These are phyloP conservation scores for Belgica antarctica DNA, from an alignment of 2,888 invertebrate genomes.

Conservation along the genomic window DNA sequence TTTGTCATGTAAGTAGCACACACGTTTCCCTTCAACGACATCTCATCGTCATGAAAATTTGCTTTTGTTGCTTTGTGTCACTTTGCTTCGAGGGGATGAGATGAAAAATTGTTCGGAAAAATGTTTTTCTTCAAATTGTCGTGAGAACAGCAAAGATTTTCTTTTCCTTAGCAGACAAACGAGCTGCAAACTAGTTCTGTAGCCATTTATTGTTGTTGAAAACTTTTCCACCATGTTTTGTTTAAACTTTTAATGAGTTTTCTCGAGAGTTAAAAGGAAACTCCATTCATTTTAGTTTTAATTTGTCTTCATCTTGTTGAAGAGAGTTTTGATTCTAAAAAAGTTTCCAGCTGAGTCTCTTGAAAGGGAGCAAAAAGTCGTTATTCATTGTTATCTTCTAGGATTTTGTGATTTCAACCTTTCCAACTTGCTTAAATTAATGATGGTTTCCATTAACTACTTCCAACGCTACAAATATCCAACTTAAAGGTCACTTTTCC, in stretches of 20 bases:
- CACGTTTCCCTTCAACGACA: too few relatives aligned
- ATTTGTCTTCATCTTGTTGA: not conserved
- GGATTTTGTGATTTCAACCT: not conserved
- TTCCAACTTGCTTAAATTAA: not conserved
- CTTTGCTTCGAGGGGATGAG: not conserved
- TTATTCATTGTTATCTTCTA: not conserved
- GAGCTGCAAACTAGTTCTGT: not conserved
- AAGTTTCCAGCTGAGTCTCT: not conserved
- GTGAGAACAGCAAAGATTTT: not conserved
- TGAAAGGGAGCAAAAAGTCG: not conserved
- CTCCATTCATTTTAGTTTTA: too few relatives aligned
- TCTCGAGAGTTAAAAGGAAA: not conserved
- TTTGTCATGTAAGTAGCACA: not conserved
- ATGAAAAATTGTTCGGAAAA: constrained; percentile 8
- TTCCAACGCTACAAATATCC: too few relatives aligned
- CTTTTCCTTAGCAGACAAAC: too few relatives aligned
- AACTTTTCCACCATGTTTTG: not conserved
- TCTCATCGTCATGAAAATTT: not conserved
- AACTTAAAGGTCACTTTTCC: too few relatives aligned
- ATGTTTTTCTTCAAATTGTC: not conserved
- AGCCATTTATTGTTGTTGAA: not conserved
- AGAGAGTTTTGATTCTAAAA: too few relatives aligned
- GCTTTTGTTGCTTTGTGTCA: not conserved
- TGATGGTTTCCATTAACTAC: too few relatives aligned
- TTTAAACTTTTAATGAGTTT: not conserved